phyloP scores from a whole-genome alignment of 2,888 invertebrate species.

The Blastobasis lacticolella region DNA sequence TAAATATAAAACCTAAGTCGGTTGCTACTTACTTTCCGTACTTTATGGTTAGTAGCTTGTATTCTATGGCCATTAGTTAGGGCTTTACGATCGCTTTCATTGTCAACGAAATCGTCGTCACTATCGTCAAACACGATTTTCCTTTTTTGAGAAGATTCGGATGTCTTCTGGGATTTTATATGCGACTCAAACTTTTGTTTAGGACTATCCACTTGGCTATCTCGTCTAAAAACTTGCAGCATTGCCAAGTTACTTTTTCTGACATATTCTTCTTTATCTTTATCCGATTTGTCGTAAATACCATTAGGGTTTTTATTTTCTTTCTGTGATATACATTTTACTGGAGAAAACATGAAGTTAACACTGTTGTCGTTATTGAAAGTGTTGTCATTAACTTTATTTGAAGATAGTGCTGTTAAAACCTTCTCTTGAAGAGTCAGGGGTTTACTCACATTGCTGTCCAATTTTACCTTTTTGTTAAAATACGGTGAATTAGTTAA shows the following conservation, averaged over 20 bases:
- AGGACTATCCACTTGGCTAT: slow-evolving; percentile 27
- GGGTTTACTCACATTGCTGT: slow-evolving; percentile 22
- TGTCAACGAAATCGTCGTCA: slow-evolving; percentile 58
- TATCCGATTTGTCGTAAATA: background rate
- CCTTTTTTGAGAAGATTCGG: slow-evolving; percentile 20
- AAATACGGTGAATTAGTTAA: slow-evolving; percentile 52
- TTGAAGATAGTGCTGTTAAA: slow-evolving; percentile 38
- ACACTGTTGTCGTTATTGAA: slow-evolving; percentile 23
- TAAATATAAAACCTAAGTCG: background rate
- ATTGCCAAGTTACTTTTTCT: slow-evolving; percentile 28
- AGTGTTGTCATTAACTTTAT: slow-evolving; percentile 23
- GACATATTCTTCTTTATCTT: slow-evolving; percentile 15
- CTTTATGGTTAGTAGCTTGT: slow-evolving; percentile 36
- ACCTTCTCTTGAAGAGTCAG: slow-evolving; percentile 48
- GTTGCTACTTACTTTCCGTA: slow-evolving; percentile 39
- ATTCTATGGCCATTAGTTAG: slow-evolving; percentile 13
- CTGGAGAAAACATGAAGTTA: slow-evolving; percentile 27
- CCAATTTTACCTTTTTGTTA: slow-evolving; percentile 46
- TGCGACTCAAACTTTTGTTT: slow-evolving; percentile 25
- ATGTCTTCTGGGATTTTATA: slow-evolving; percentile 19
- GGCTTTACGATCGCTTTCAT: slow-evolving; percentile 24
- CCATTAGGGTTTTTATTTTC: slow-evolving; percentile 24
- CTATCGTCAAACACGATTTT: slow-evolving; percentile 41
- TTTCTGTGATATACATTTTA: slow-evolving; percentile 9
- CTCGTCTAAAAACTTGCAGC: slow-evolving; percentile 45